Percentiles rank a stretch among this genome's conserved stretches.
Evolutionary conservation across 2,888 invertebrate genomes (phyloP).

Genomic region (Apotomis betuletana): DNA sequence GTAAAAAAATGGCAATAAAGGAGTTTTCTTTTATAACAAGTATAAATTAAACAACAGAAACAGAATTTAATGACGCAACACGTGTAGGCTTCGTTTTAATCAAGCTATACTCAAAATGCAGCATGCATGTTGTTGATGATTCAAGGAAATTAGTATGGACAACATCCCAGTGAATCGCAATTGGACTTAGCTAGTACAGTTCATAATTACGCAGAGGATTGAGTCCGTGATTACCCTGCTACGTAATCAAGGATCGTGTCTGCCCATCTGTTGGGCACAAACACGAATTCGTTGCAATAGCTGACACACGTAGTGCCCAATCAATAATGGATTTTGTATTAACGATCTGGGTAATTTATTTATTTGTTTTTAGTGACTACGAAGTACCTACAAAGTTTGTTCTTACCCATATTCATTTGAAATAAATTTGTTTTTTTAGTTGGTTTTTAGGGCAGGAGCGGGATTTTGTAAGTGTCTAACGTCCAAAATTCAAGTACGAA

Average conservation of each 20-base stretch:
- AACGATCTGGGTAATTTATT: neutral
- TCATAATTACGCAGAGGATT: conserved; percentile 51
- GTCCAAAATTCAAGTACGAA: too few species aligned
- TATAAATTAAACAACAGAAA: too few species aligned
- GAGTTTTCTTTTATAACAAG: too few species aligned
- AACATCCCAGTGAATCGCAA: conserved; percentile 33
- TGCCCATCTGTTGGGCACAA: conserved; percentile 45
- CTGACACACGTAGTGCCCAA: conserved; percentile 23
- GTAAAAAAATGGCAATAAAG: too few species aligned
- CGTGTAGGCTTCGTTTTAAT: conserved; percentile 4
- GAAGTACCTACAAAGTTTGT: too few species aligned
- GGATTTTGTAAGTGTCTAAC: too few species aligned
- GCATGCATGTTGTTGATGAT: conserved; percentile 29
- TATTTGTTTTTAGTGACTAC: too few species aligned
- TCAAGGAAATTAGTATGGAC: conserved; percentile 26
- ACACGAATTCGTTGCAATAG: conserved; percentile 36
- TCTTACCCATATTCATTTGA: too few species aligned
- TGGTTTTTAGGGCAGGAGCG: too few species aligned
- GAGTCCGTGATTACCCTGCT: conserved; percentile 51
- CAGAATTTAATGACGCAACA: neutral
- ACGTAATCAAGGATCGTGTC: conserved; percentile 44
- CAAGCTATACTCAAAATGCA: conserved; percentile 20
- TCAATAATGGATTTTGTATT: conserved; percentile 22
- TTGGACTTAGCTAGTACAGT: conserved; percentile 40
- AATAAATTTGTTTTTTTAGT: too few species aligned